These are phyloP conservation scores for Sardina pilchardus DNA, from an alignment of 2,113 vertebrate genomes.

Conservation along the genomic window DNA sequence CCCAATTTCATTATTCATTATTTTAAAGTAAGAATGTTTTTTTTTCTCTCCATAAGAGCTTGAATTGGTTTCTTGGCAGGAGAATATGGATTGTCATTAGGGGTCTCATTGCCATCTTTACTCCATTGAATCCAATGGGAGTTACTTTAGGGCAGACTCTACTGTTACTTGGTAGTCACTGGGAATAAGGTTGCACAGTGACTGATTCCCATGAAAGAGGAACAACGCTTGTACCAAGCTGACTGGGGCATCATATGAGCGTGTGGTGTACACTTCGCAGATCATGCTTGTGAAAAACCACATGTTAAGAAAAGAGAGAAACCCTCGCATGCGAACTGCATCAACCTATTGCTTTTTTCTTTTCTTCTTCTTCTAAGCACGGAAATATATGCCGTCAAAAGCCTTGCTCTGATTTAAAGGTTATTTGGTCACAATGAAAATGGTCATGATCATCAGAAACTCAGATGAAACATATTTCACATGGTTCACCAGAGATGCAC, in stretches of 20 bases:
- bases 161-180: constrained; percentile 40
- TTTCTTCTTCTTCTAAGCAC: not conserved
- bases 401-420: not conserved
- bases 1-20: not conserved
- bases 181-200: constrained; percentile 54
- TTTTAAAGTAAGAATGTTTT: not conserved
- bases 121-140: constrained; percentile 49
- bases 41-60: not conserved
- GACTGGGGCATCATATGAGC: not conserved
- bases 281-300: not conserved
- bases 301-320: not conserved
- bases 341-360: not conserved
- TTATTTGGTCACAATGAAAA: not conserved
- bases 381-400: not conserved
- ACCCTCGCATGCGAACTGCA: not conserved
- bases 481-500: not conserved
- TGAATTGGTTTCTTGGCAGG: not conserved
- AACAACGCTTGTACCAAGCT: constrained; percentile 13
- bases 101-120: not conserved
- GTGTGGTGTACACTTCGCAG: not conserved
- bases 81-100: not conserved
- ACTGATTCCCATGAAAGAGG: constrained; percentile 64
- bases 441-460: not conserved
- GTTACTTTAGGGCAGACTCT: constrained; percentile 2
- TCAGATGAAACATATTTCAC: not conserved